These are phyloP conservation scores for Marasmarcha lunaedactyla DNA, from an alignment of 2,888 invertebrate species.

Conservation along the genomic window DNA sequence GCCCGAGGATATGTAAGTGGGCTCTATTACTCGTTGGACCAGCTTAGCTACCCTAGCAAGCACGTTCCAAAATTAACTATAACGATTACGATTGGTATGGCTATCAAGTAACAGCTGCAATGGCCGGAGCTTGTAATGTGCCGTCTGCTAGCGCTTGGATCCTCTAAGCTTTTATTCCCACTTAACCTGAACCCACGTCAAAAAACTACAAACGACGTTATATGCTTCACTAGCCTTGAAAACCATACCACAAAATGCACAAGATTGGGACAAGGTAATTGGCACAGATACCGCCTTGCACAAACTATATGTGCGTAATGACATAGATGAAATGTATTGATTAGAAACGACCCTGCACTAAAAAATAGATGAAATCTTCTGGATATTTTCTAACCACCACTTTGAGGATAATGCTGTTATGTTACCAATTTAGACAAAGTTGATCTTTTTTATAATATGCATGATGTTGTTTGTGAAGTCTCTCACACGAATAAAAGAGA, in stretches of 20 bases:
- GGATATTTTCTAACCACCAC: neutral
- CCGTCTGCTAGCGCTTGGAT: neutral
- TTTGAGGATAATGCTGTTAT: neutral
- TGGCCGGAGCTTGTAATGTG: slow-evolving; percentile 10
- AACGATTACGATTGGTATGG: slow-evolving; percentile 16
- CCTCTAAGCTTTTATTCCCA: neutral
- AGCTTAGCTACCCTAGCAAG: slow-evolving; percentile 38
- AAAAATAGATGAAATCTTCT: neutral
- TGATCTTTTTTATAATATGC: slow-evolving; percentile 33
- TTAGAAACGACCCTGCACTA: slow-evolving; percentile 33
- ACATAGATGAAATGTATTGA: slow-evolving; percentile 35
- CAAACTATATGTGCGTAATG: slow-evolving; percentile 36
- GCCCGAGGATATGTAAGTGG: slow-evolving; percentile 62
- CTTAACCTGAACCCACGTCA: neutral
- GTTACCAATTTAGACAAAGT: slow-evolving; percentile 26
- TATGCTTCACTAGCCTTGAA: neutral
- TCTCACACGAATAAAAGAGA: slow-evolving; percentile 19
- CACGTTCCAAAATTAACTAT: slow-evolving; percentile 30
- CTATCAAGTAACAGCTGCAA: slow-evolving; percentile 22
- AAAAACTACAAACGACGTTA: neutral
- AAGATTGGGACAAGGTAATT: neutral
- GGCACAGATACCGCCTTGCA: slow-evolving; percentile 23
- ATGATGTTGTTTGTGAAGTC: slow-evolving; percentile 43
- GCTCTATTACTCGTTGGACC: slow-evolving; percentile 15
- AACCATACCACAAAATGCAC: slow-evolving; percentile 10